Evolutionary conservation across 1,140 invertebrate genomes (phyloP).

Genomic region (Drosophila kohkoa): DNA sequence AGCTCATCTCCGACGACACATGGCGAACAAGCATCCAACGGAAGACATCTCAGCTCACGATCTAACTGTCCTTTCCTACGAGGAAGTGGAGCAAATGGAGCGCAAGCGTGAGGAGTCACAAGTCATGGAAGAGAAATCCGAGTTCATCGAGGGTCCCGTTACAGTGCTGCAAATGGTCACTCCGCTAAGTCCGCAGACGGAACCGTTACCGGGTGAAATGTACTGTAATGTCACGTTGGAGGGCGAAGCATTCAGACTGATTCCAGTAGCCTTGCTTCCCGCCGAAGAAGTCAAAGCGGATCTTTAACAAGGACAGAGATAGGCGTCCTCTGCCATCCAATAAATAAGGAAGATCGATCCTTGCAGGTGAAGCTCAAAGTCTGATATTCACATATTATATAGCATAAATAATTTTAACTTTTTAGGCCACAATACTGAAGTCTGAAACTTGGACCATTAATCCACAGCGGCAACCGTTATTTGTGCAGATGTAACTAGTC

Average conservation of each 20-base stretch:
- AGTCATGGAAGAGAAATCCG: background rate
- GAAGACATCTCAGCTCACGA: conserved; percentile 18
- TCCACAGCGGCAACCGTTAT: conserved; percentile 23
- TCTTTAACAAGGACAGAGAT: conserved; percentile 10
- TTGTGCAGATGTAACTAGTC: conserved; percentile 25
- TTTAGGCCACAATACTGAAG: background rate
- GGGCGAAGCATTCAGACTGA: conserved; percentile 43
- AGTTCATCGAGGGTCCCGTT: conserved; percentile 31
- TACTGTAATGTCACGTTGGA: conserved; percentile 26
- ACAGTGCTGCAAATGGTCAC: conserved; percentile 43
- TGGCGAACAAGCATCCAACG: conserved; percentile 32
- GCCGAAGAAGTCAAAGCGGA: background rate
- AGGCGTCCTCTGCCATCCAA: background rate
- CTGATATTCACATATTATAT: background rate
- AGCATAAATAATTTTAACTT: background rate
- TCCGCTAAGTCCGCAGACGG: conserved; percentile 13
- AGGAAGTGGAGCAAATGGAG: conserved; percentile 14
- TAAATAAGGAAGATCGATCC: background rate
- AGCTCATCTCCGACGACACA: conserved; percentile 34
- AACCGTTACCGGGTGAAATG: conserved; percentile 3
- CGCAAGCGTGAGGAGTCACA: background rate
- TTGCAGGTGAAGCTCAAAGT: background rate
- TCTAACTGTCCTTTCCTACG: conserved; percentile 25
- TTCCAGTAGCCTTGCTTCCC: conserved; percentile 36
- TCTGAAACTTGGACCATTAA: conserved; percentile 21